Conservation (phyloP, 2,113 vertebrate species). For the Procapra przewalskii region DNA sequence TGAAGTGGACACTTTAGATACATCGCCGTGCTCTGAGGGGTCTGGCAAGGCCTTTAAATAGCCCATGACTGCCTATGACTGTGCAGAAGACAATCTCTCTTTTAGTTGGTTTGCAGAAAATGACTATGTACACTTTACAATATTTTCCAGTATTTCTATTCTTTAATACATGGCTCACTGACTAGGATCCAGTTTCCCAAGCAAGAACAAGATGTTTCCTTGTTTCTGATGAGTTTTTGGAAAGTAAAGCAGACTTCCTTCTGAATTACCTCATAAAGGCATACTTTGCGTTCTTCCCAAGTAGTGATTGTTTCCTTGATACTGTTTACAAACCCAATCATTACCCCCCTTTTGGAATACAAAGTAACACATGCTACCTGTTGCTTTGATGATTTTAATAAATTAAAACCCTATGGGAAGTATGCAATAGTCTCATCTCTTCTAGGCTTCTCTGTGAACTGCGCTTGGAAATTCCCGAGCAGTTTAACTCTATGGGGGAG, state of each 20-base stretch:
- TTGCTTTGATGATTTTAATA: neutral
- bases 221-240: neutral
- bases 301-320: neutral
- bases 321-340: neutral
- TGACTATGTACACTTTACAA: neutral
- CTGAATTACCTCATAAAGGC: neutral
- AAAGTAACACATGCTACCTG: neutral
- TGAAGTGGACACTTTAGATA: neutral
- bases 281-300: neutral
- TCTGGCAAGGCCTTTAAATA: neutral
- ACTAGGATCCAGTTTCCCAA: neutral
- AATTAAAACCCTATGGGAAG: neutral
- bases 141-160: neutral
- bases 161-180: neutral
- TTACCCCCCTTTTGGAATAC: neutral
- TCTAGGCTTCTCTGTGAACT: neutral
- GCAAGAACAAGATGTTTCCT: neutral
- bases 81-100: neutral
- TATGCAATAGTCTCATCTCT: neutral
- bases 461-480: neutral
- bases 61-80: neutral
- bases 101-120: neutral
- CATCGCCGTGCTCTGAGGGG: neutral
- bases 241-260: neutral
- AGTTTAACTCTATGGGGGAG: conserved; percentile 48